Conservation (phyloP, 2,113 vertebrate genomes). For the Pampusana beccarii region DNA sequence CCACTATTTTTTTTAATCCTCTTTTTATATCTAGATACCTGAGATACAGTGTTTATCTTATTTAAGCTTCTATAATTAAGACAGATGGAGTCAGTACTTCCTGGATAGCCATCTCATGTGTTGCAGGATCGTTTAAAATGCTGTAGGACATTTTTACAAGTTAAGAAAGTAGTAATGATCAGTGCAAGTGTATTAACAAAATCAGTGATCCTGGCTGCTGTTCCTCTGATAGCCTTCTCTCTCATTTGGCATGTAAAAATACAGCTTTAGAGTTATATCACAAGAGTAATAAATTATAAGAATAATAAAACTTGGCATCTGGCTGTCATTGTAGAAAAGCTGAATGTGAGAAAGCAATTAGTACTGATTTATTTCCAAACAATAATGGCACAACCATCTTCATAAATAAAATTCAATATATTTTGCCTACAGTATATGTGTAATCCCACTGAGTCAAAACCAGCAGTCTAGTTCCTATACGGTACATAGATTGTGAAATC, state of each 20-base stretch:
- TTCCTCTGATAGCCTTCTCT: not conserved
- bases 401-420: not conserved
- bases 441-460: not conserved
- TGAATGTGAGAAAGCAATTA: not conserved
- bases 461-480: not conserved
- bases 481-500: not conserved
- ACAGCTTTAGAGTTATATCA: not conserved
- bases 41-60: not conserved
- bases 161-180: not conserved
- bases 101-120: not conserved
- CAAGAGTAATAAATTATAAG: not conserved
- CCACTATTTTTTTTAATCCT: not conserved
- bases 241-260: not conserved
- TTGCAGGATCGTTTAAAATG: not conserved
- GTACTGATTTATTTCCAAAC: not conserved
- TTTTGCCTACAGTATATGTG: not conserved
- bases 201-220: not conserved
- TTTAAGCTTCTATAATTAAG: not conserved
- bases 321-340: not conserved
- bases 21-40: not conserved
- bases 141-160: fast-evolving
- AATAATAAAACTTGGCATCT: not conserved
- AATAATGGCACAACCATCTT: not conserved
- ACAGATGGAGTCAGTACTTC: not conserved
- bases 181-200: not conserved